A percentile compares a stretch with the other conserved stretches of the same genome.
Conservation (phyloP, 2,797 vertebrate species). For the Cyclopterus lumpus region DNA sequence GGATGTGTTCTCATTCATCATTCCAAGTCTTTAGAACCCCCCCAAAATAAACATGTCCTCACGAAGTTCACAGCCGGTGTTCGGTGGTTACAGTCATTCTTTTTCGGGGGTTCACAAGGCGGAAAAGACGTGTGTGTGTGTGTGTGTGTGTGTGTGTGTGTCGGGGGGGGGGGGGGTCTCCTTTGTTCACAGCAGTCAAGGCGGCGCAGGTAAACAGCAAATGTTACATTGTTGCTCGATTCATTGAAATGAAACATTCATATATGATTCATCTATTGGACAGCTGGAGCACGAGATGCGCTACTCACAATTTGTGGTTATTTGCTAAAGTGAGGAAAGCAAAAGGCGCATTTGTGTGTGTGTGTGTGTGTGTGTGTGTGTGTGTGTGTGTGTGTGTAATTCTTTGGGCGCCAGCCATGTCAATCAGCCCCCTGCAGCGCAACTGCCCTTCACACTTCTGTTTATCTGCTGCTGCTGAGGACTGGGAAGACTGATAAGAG, state of each 20-base stretch:
- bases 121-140: too few relatives aligned
- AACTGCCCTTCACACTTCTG: slow-evolving; percentile 84
- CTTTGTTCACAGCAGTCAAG: slow-evolving; percentile 8
- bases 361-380: slow-evolving; percentile 36
- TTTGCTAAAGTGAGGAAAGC: slow-evolving; percentile 56
- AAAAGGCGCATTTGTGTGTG: slow-evolving; percentile 46
- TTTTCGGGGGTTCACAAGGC: neutral
- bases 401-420: slow-evolving; percentile 82
- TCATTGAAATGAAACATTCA: slow-evolving; percentile 26
- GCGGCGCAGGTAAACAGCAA: neutral
- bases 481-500: slow-evolving; percentile 83
- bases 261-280: slow-evolving; percentile 20
- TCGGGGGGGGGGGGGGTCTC: neutral
- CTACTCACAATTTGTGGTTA: slow-evolving; percentile 56
- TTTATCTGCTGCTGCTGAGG: slow-evolving; percentile 84
- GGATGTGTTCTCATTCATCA: neutral
- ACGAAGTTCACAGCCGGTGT: neutral
- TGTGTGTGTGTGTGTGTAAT: slow-evolving; percentile 62
- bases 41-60: neutral
- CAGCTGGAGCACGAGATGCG: slow-evolving; percentile 15
- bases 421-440: slow-evolving; percentile 83
- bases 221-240: slow-evolving; percentile 6
- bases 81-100: neutral
- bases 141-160: too few relatives aligned
- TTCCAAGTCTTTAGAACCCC: neutral